phyloP scores from a whole-genome alignment of 2,888 invertebrate genomes.

The Sarcophaga subvicina region DNA sequence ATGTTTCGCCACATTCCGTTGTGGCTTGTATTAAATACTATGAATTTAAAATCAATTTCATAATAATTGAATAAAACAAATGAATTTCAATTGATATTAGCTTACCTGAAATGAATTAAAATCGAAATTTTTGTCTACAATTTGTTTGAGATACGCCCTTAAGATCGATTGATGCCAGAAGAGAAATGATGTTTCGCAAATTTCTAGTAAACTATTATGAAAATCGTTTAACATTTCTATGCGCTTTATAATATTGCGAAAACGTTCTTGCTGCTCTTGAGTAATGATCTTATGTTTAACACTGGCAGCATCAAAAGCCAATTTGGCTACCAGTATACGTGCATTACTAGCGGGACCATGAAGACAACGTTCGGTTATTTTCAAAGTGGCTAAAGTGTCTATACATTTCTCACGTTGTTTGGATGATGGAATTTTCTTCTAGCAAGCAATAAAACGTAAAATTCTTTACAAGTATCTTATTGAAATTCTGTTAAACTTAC shows the following conservation, averaged over 20 bases:
- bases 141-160: slow-evolving; percentile 89
- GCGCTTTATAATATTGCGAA: slow-evolving; percentile 85
- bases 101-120: slow-evolving; percentile 80
- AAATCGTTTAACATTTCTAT: slow-evolving; percentile 86
- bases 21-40: slow-evolving; percentile 83
- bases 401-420: slow-evolving; percentile 86
- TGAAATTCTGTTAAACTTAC: slow-evolving; percentile 78
- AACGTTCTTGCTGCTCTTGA: slow-evolving; percentile 85
- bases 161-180: slow-evolving; percentile 91
- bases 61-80: background rate
- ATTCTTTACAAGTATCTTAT: background rate
- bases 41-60: slow-evolving; percentile 65
- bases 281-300: slow-evolving; percentile 82
- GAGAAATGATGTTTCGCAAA: slow-evolving; percentile 90
- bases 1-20: slow-evolving; percentile 79
- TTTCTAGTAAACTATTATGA: slow-evolving; percentile 83
- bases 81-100: background rate
- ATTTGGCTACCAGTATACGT: slow-evolving; percentile 85
- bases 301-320: slow-evolving; percentile 86
- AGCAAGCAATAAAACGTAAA: background rate
- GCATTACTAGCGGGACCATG: slow-evolving; percentile 86
- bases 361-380: slow-evolving; percentile 87
- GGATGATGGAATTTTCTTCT: slow-evolving; percentile 85
- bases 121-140: slow-evolving; percentile 87
- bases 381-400: slow-evolving; percentile 88